phyloP scores from a whole-genome alignment of 1,140 invertebrate species.

The Sminthurinus signatus region DNA sequence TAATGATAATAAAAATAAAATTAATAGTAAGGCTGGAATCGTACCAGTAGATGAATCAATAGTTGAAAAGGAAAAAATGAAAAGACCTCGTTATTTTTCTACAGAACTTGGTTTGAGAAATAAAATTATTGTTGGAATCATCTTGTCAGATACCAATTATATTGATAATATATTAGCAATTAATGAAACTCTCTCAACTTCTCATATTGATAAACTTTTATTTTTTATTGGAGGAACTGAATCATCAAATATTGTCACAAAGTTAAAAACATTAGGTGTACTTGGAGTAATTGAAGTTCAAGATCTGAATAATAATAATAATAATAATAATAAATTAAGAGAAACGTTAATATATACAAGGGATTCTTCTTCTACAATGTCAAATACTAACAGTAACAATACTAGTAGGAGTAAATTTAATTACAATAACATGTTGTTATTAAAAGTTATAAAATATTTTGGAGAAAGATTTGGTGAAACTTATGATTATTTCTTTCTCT shows the following conservation, averaged over 20 bases:
- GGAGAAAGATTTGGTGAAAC: slow-evolving; percentile 78
- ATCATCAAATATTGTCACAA: not conserved
- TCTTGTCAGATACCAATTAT: slow-evolving; percentile 65
- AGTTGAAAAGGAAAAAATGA: not conserved
- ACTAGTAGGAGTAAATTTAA: no score
- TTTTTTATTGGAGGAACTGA: slow-evolving; percentile 64
- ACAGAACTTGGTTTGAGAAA: slow-evolving; percentile 85
- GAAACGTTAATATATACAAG: no score
- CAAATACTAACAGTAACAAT: not conserved
- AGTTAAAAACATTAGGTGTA: not conserved
- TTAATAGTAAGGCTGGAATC: no score
- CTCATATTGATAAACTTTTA: slow-evolving; percentile 68
- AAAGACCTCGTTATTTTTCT: slow-evolving; percentile 80
- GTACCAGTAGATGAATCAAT: not conserved
- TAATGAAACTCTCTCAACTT: slow-evolving; percentile 71
- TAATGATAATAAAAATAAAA: no score
- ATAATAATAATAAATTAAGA: no score
- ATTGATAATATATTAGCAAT: slow-evolving; percentile 63
- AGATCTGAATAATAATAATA: no score
- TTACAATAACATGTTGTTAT: slow-evolving; percentile 23
- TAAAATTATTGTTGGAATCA: slow-evolving; percentile 76
- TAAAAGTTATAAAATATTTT: slow-evolving; percentile 78
- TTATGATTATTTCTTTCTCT: slow-evolving; percentile 84
- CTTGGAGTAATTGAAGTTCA: not conserved
- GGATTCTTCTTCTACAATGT: not conserved